Percentiles rank a stretch among this genome's conserved stretches.
Evolutionary conservation across 2,888 invertebrate species (phyloP).

Genomic region (Aporophyla lueneburgensis): DNA sequence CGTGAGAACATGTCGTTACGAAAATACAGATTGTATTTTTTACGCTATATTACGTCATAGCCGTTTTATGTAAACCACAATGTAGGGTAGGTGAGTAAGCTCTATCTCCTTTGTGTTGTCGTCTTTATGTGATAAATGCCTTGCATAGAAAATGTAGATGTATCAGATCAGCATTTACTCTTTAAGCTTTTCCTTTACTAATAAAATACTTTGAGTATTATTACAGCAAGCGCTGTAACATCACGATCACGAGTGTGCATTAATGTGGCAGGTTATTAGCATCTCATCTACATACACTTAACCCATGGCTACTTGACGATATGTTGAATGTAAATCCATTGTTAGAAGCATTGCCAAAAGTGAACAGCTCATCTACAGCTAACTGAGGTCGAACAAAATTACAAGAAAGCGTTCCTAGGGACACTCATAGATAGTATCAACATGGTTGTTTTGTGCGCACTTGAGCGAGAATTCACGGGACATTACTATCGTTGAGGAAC

Average conservation of each 20-base stretch:
- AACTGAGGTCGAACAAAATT: not conserved
- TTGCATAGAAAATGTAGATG: not conserved
- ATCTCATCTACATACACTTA: constrained; percentile 43
- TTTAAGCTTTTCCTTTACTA: not conserved
- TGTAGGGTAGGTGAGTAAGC: not conserved
- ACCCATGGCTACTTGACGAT: constrained; percentile 6
- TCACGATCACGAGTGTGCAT: constrained; percentile 39
- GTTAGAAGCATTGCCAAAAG: constrained; percentile 13
- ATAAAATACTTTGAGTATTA: not conserved
- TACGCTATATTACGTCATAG: constrained; percentile 32
- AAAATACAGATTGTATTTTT: constrained; percentile 50
- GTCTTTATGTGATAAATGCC: not conserved
- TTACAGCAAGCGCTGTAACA: constrained; percentile 35
- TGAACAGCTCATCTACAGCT: not conserved
- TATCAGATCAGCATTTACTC: not conserved
- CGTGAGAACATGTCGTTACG: constrained; percentile 62
- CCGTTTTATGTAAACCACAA: constrained; percentile 12
- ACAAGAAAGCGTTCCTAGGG: constrained; percentile 8
- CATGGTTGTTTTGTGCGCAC: constrained; percentile 49
- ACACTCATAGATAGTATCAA: constrained; percentile 25
- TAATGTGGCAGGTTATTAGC: constrained; percentile 50
- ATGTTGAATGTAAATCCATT: constrained; percentile 4
- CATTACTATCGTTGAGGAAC: constrained; percentile 61
- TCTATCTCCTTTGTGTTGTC: constrained; percentile 12
- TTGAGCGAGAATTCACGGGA: constrained; percentile 56